Conservation (phyloP, 2,113 vertebrate genomes). For the Callipepla squamata region DNA sequence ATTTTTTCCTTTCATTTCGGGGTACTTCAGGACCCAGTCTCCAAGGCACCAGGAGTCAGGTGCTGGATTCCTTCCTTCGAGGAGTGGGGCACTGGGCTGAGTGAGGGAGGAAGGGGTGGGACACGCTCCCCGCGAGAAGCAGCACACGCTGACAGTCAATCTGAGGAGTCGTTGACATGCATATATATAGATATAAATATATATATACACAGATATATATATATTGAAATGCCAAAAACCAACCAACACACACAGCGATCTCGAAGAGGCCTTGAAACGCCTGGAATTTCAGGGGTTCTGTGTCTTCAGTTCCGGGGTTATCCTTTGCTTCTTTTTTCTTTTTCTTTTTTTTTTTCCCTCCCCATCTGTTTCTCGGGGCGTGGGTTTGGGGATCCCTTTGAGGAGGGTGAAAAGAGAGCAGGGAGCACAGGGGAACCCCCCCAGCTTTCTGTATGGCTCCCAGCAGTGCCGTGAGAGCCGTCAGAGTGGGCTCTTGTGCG, state of each 20-base stretch:
- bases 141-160: conserved; percentile 5
- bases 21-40: conserved; percentile 1
- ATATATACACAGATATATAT: conserved; percentile 45
- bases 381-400: neutral
- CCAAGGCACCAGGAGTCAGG: conserved; percentile 25
- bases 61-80: conserved; percentile 33
- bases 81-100: neutral
- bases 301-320: conserved; percentile 44
- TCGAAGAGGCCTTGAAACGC: conserved; percentile 68
- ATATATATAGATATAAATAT: neutral
- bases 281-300: conserved; percentile 61
- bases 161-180: conserved; percentile 23
- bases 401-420: neutral
- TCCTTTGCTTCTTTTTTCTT: neutral
- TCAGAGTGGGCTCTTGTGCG: neutral
- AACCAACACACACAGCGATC: conserved; percentile 39
- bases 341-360: neutral
- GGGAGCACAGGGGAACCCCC: neutral
- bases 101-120: neutral
- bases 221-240: conserved; percentile 63
- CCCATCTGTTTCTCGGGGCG: neutral
- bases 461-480: neutral
- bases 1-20: conserved; percentile 20
- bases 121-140: neutral
- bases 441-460: neutral